Percentiles rank a stretch among this genome's conserved stretches.
These are phyloP conservation scores for Actinernus sp. DNA, from an alignment of 92 coral and sea anemone species.

Conservation along the genomic window DNA sequence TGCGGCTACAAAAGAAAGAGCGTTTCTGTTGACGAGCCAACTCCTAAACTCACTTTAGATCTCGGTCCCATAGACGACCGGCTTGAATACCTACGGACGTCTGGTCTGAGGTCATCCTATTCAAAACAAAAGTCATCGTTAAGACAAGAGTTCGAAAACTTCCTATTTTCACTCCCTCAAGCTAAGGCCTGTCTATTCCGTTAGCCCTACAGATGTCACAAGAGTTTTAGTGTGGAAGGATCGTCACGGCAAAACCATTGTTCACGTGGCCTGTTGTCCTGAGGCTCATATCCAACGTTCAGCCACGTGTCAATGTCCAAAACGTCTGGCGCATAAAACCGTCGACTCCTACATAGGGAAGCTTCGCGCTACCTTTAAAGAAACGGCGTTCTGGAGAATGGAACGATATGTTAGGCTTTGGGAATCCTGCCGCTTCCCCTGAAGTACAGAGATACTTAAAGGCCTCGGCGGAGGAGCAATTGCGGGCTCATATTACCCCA, in stretches of 20 bases:
- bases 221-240: slow-evolving; percentile 45
- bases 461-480: neutral
- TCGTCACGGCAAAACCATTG: slow-evolving; percentile 15
- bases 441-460: neutral
- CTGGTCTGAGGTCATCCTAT: slow-evolving; percentile 7
- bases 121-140: slow-evolving; percentile 24
- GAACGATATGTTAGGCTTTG: neutral
- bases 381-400: slow-evolving; percentile 11
- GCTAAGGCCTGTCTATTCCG: slow-evolving; percentile 28
- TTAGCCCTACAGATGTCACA: slow-evolving; percentile 10
- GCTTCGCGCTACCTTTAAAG: slow-evolving; percentile 4
- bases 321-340: slow-evolving; percentile 29
- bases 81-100: neutral
- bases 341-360: slow-evolving; percentile 28
- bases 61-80: neutral
- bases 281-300: neutral
- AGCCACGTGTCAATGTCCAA: slow-evolving; percentile 16
- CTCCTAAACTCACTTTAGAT: neutral
- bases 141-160: slow-evolving; percentile 15
- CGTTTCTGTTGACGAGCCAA: neutral
- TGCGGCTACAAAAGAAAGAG: slow-evolving; percentile 1
- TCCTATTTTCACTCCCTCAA: slow-evolving; percentile 11
- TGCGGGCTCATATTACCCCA: neutral
- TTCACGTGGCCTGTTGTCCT: slow-evolving; percentile 5
- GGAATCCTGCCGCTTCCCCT: slow-evolving; percentile 31